Evolutionary conservation across 2,797 vertebrate genomes (phyloP).

Genomic region (Sitta carolinensis): DNA sequence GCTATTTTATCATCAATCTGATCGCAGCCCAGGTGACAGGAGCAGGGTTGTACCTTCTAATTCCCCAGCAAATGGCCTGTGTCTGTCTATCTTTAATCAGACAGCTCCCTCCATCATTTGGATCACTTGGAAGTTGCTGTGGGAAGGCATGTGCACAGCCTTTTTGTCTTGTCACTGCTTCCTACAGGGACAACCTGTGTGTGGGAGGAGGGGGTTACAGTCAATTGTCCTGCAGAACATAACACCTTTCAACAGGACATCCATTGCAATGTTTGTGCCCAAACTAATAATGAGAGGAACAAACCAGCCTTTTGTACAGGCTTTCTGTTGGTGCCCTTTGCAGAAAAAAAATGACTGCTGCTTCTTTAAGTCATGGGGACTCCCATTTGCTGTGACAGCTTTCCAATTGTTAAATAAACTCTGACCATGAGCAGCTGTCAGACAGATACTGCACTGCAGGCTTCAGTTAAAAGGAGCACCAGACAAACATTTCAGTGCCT

Average conservation of each 20-base stretch:
- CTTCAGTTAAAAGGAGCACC: conserved; percentile 20
- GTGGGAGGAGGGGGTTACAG: neutral
- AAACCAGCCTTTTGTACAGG: neutral
- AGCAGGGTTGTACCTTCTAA: neutral
- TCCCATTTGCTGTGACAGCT: conserved; percentile 51
- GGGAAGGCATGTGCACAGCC: neutral
- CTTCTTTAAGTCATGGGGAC: conserved; percentile 59
- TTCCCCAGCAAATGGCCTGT: neutral
- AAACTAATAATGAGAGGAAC: neutral
- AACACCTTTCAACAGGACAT: neutral
- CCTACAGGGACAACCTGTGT: neutral
- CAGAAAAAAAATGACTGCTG: conserved; percentile 4
- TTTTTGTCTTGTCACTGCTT: neutral
- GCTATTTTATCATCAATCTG: conserved; percentile 5
- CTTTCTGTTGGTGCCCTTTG: conserved; percentile 9
- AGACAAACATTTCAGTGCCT: neutral
- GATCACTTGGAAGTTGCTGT: neutral
- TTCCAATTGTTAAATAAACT: conserved; percentile 69
- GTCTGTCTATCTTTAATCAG: neutral
- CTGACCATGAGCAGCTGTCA: conserved; percentile 62
- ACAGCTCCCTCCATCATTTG: neutral
- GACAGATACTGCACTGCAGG: conserved; percentile 26
- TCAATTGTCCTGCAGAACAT: neutral
- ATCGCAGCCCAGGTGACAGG: neutral
- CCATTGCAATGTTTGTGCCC: neutral